phyloP scores from a whole-genome alignment of 2,888 invertebrate species.

The Quadroppia sp. region DNA sequence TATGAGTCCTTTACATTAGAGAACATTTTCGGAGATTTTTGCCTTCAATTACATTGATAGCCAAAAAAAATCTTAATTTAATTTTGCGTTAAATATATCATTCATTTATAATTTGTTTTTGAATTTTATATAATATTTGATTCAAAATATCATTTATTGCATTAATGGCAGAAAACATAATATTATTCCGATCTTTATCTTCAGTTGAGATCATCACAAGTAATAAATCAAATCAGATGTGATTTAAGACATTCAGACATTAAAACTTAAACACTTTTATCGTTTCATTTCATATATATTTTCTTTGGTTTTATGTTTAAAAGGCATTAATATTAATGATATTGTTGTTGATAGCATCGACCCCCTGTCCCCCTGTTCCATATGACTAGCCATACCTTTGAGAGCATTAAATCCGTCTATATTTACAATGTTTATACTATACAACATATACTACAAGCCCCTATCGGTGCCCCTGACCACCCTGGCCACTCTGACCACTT shows the following conservation, averaged over 20 bases:
- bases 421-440: no score
- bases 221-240: conserved; percentile 24
- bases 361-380: no score
- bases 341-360: no score
- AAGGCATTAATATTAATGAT: no score
- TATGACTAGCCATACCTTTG: no score
- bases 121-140: background rate
- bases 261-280: background rate
- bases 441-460: no score
- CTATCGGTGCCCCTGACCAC: no score
- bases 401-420: no score
- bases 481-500: no score
- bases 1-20: background rate
- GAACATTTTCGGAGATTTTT: background rate
- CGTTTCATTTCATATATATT: no score
- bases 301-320: no score
- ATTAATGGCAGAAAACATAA: conserved; percentile 4
- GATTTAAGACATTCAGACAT: conserved; percentile 11
- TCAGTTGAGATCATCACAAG: conserved; percentile 3
- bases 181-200: conserved; percentile 12
- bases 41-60: background rate
- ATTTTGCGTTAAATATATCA: background rate
- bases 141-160: background rate
- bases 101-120: background rate
- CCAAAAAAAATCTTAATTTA: background rate